Base-by-base conservation (phyloP, 1,140 invertebrate genomes). In the Drosophila mayri region DNA sequence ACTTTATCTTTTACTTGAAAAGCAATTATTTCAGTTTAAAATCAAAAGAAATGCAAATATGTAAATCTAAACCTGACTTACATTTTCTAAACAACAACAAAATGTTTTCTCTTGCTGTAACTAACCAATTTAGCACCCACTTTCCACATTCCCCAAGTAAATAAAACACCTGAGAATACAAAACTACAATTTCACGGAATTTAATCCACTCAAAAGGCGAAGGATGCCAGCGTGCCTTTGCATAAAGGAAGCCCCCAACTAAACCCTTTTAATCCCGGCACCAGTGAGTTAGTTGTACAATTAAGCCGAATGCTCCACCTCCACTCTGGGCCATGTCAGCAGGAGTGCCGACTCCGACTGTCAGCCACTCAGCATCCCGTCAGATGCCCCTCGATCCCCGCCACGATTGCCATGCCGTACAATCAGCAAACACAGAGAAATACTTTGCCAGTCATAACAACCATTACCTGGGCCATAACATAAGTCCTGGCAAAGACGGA, bases 401-500 rank as follows among this genome's bases (percentile, higher is more conserved):
- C 38, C 43, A 22, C 18, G 46, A 54, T 16, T 28, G 37, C 30
- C 32, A 35, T 55, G 28, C 38, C 50, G 12, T 65, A 38, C 73
- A 65, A 44, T 76, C 49, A 43, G 73, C 72, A 76, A 76, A 76
- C 71, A 63, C 37, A 64, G 49, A 44, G 70, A 74, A 75, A 76
- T 76, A 64, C 73, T 76, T 76, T 75, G 72, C 37, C 73, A 76
- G 72, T 76, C 73, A 76, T 76, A 78, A 75, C 52, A 66, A 78
- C 65, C 76, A 78, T 78, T 78, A 78, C 65, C 75, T 78, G 65
- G 52, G 38, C 75, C 52, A 62, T 72, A 55, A 66, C 61, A 73
- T 55, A 66, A 58, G 49, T 57, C 41, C 37, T 38, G 43, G 28
- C 64, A 49, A 46, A 50, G 75, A 28, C 57, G 58, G 52, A 37